Percentiles rank a stretch among this genome's conserved stretches.
These are phyloP conservation scores for Olivierus martensii DNA, from an alignment of 1,140 invertebrate species.

Conservation along the genomic window DNA sequence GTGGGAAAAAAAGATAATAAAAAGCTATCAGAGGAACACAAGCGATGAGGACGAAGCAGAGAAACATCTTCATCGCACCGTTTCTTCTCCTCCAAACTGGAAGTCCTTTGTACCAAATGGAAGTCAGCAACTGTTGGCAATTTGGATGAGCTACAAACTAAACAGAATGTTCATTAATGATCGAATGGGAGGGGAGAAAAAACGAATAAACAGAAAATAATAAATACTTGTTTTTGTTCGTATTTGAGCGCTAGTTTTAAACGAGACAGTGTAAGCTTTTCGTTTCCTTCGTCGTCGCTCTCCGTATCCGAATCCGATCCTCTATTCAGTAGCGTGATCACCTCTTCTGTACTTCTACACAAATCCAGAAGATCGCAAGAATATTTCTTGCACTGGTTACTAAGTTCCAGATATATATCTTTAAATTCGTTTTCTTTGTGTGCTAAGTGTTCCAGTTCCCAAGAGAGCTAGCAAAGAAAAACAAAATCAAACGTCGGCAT, in stretches of 20 bases:
- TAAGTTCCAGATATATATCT: constrained; percentile 33
- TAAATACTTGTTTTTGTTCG: constrained; percentile 40
- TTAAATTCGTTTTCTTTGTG: constrained; percentile 43
- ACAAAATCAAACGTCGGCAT: too few relatives aligned
- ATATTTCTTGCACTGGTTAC: constrained; percentile 40
- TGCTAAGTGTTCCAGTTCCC: constrained; percentile 38
- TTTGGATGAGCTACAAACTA: constrained; percentile 44
- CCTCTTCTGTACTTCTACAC: constrained; percentile 41
- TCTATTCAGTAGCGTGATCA: constrained; percentile 35
- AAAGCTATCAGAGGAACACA: constrained; percentile 36
- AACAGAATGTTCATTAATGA: too few relatives aligned
- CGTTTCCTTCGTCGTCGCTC: constrained; percentile 34
- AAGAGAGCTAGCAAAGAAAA: constrained; percentile 42
- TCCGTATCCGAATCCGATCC: constrained; percentile 7
- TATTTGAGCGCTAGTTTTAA: constrained; percentile 43
- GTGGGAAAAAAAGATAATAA: constrained; percentile 37
- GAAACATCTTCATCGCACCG: constrained; percentile 32
- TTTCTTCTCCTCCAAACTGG: constrained; percentile 39
- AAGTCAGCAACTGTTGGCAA: constrained; percentile 41
- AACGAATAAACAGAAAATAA: too few relatives aligned
- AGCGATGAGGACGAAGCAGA: constrained; percentile 34
- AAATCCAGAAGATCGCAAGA: constrained; percentile 41
- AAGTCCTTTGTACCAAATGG: constrained; percentile 42
- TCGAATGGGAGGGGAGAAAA: too few relatives aligned
- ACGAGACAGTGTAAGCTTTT: constrained; percentile 31